Evolutionary conservation across 1,140 invertebrate genomes (phyloP), one percentile per base, ranked within the genome.

Genomic region (Drosophila watanabei): DNA sequence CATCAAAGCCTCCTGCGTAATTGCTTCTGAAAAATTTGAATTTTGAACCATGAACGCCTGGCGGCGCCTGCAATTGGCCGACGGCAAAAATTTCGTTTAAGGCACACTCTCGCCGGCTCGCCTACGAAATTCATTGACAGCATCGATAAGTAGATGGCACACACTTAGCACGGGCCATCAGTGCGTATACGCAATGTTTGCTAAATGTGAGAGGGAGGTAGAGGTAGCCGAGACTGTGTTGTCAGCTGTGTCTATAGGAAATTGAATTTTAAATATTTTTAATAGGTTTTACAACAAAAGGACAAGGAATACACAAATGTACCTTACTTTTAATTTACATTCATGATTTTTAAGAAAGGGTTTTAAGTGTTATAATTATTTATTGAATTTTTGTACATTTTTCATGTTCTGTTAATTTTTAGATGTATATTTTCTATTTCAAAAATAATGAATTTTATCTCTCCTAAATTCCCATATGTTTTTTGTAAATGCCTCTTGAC

Each of bases 1-100:
- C 84, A 88, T 88, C 84, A 88, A 88, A 88, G 84, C 41, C 28
- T 14, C 45, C 35, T 28, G 45, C 58, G 59, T 88, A 88, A 88
- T 87, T 87, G 84, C 84, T 70, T 77, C 43, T 41, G 45, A 75
- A 66, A 87, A 76, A 72, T 82, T 82, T 69, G 52, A 80, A 83
- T 79, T 79, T 79, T 57, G 33, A 73, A 52, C 37, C 39, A 28
- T 33, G 35, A 60, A 70, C 37, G 35, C 20, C 52, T 52, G n/a
- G 11, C 52, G 20, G 45, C 57, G 20, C 41, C 30, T 66, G 51
- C 62, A 68, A 46, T 52, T 52, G 75, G 75, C 45, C 66, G 28
- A 61, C 32, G 30, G 5, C n/a, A 51, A 59, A 78, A 78, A 62
- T 78, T 78, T 77, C 41, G 61, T 58, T 78, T 78, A 20, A 57